Conservation (phyloP, 2,888 invertebrate species). For the Spisula solida region DNA sequence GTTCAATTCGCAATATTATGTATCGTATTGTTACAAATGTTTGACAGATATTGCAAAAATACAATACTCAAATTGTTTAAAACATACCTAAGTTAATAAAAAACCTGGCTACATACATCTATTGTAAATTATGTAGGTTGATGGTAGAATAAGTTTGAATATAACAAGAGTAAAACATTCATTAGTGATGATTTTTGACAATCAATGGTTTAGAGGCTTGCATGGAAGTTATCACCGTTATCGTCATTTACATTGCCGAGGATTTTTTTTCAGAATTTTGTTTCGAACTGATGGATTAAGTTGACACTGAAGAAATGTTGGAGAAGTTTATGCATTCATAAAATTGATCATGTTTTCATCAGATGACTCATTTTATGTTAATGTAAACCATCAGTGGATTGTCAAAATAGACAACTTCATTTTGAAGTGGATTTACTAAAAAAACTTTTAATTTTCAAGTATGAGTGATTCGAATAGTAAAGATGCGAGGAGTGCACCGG, state of each 20-base stretch:
- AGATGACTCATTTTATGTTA: constrained; percentile 15
- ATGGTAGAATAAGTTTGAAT: not conserved
- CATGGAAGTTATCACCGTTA: constrained; percentile 15
- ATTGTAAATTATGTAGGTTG: constrained; percentile 14
- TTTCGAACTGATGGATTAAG: not conserved
- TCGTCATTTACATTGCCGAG: not conserved
- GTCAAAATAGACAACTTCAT: constrained; percentile 22
- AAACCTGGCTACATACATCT: not conserved
- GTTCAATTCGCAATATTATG: not conserved
- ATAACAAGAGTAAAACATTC: not conserved
- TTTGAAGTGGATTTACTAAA: not conserved
- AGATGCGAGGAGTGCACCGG: not conserved
- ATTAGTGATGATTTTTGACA: not conserved
- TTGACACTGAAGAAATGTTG: not conserved
- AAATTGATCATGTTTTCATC: not conserved
- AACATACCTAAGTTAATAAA: not conserved
- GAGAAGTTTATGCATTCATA: not conserved
- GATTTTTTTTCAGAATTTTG: not conserved
- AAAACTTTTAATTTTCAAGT: not conserved
- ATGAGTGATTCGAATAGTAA: constrained; percentile 30
- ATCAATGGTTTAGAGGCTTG: not conserved
- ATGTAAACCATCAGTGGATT: not conserved
- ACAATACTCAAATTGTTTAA: not conserved
- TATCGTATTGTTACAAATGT: not conserved
- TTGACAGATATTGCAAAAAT: constrained; percentile 15